Base-by-base conservation (phyloP, 2,888 invertebrate genomes). In the Caenorhabditis imperialis region DNA sequence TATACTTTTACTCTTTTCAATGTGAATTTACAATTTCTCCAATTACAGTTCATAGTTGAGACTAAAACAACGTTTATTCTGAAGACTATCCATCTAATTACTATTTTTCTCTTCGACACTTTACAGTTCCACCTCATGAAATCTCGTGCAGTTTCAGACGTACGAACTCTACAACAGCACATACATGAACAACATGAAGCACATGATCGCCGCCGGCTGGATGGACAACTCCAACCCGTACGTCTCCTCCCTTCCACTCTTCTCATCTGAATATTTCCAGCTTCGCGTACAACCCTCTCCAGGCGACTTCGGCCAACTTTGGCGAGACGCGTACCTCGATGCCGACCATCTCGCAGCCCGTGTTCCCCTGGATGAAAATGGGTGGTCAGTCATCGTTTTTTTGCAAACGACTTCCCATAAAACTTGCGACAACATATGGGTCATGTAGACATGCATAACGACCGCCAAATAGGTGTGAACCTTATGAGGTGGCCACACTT, bases 281-380 rank as follows among this genome's bases (percentile, higher is more conserved):
- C 22, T 78, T 82, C 51, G 69, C 70, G 42, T 82, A 82, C 73
- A 77, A 77, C 38, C 76, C 78, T 0, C 77, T 78, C 1, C 77
- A 80, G 44, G 74, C 80, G 2, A 61, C 82, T 0, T 75, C 80
- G 5, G 73, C 80, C 10, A 72, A 78, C n/a, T 80, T 80, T 22
- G 63, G 77, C 14, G 81, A 79, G 47, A 47, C 63, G 12, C 54
- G 76, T 27, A 30, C 80, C 18, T 71, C 70, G 12, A 60, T 77
- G 48, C 74, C 76, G 16, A 33, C 63, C 23, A 54, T 81, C 35
- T 58, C 77, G 16, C 84, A 84, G 71, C 85, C 85, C 25, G 81
- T 86, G 3, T 87, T 84, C 67, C 86, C 87, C 10, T 87, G 87
- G 87, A 87, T 87, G 87, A 87, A 87, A 71, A 86, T 87, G 86